Evolutionary conservation across 1,140 invertebrate genomes (phyloP).

Genomic region (Apolygus lucorum): DNA sequence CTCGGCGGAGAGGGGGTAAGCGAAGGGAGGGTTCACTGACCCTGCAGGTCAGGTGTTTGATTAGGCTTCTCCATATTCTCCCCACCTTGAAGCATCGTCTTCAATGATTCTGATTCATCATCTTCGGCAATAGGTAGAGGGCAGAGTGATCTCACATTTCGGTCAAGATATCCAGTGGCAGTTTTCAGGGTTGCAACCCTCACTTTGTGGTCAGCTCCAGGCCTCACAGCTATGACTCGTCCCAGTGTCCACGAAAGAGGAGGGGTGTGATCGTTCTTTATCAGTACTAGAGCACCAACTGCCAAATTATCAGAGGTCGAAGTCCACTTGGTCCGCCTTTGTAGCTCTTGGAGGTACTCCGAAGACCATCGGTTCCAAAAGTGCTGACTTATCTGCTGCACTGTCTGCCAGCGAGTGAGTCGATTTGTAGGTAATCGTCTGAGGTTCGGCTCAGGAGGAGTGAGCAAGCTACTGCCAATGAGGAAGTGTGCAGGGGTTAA

Average conservation of each 20-base stretch:
- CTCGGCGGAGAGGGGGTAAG: too few relatives aligned
- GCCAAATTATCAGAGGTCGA: not conserved
- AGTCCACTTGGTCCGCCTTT: constrained; percentile 35
- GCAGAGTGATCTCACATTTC: constrained; percentile 33
- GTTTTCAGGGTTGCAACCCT: not conserved
- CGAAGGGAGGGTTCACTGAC: too few relatives aligned
- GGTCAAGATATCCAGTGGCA: constrained; percentile 24
- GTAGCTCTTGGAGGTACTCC: constrained; percentile 36
- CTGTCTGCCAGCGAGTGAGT: constrained; percentile 30
- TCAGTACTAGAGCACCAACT: constrained; percentile 27
- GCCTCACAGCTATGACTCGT: too few relatives aligned
- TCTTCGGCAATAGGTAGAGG: constrained; percentile 17
- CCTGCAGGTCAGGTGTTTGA: too few relatives aligned
- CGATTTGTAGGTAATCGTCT: constrained; percentile 25
- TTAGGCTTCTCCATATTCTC: too few relatives aligned
- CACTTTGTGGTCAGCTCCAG: too few relatives aligned
- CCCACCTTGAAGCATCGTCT: too few relatives aligned
- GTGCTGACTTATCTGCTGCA: constrained; percentile 30
- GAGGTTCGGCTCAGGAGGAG: constrained; percentile 34
- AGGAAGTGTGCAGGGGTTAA: constrained; percentile 37
- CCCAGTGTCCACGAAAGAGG: constrained; percentile 11
- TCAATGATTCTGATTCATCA: too few relatives aligned
- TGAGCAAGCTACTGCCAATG: constrained; percentile 34
- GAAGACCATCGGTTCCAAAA: constrained; percentile 37
- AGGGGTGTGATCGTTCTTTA: constrained; percentile 13